phyloP scores from a whole-genome alignment of 2,888 invertebrate genomes.

The Luperina nickerlii region DNA sequence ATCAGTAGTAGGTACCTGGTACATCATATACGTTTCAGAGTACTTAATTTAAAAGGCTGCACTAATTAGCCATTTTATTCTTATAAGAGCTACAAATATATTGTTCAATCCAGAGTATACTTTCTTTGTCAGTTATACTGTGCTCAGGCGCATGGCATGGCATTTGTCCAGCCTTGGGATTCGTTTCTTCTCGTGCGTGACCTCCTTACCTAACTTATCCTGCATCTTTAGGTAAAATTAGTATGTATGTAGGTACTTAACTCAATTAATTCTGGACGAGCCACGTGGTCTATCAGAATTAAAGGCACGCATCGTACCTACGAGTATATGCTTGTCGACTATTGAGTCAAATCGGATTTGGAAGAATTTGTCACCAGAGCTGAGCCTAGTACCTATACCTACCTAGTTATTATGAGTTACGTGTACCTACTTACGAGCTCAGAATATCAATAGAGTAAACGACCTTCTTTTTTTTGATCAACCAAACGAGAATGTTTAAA shows the following conservation, averaged over 20 bases:
- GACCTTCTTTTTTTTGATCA: constrained; percentile 17
- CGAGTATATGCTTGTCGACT: neutral
- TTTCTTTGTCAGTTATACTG: neutral
- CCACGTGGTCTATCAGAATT: constrained; percentile 16
- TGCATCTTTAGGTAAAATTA: neutral
- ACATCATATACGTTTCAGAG: neutral
- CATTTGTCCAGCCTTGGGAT: neutral
- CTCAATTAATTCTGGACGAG: constrained; percentile 18
- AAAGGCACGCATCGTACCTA: neutral
- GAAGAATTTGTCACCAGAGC: neutral
- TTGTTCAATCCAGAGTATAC: neutral
- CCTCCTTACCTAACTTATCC: neutral
- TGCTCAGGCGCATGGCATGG: neutral
- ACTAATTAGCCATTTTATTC: neutral
- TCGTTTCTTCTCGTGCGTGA: neutral
- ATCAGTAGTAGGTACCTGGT: neutral
- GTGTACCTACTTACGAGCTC: constrained; percentile 13
- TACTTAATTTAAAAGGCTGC: neutral
- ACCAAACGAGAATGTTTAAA: neutral
- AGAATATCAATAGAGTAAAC: constrained; percentile 38
- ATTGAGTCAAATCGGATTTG: neutral
- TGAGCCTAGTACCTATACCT: neutral
- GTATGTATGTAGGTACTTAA: neutral
- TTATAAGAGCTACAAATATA: neutral
- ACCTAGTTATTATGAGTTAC: constrained; percentile 5